Evolutionary conservation across 2,888 invertebrate genomes (phyloP).

Genomic region (Epiblema foenella): DNA sequence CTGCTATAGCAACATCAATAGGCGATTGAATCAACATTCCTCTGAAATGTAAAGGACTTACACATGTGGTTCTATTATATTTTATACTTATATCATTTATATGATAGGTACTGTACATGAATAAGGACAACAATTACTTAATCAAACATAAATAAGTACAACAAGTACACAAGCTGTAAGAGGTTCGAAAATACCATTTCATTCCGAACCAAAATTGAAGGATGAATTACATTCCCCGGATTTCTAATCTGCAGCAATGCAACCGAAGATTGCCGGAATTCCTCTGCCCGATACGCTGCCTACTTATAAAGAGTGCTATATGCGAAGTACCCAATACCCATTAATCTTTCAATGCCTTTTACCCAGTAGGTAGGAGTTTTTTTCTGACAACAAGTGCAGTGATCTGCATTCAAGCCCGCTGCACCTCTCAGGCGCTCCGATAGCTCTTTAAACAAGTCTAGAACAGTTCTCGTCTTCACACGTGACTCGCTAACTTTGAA

Average conservation of each 20-base stretch:
- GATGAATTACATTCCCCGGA: not conserved
- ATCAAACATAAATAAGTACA: not conserved
- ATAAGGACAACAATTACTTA: not conserved
- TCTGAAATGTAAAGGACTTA: no score
- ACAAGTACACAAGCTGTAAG: not conserved
- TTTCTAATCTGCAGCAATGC: conserved; percentile 12
- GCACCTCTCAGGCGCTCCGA: conserved; percentile 54
- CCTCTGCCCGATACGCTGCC: not conserved
- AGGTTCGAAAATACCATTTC: not conserved
- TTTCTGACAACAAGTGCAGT: conserved; percentile 33
- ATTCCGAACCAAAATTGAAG: not conserved
- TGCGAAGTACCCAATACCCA: conserved; percentile 3
- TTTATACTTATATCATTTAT: no score
- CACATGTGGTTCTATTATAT: no score
- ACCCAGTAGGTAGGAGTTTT: conserved; percentile 23
- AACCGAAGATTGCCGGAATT: not conserved
- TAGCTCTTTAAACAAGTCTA: conserved; percentile 58
- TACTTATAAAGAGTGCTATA: conserved; percentile 3
- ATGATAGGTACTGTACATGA: no score
- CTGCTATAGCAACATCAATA: not conserved
- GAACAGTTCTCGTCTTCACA: conserved; percentile 53
- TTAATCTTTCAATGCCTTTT: conserved; percentile 29
- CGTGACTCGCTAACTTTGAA: conserved; percentile 55
- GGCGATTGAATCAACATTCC: not conserved
- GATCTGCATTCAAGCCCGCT: conserved; percentile 53